Evolutionary conservation across 2,113 vertebrate species (phyloP).

Genomic region (Takifugu flavidus): DNA sequence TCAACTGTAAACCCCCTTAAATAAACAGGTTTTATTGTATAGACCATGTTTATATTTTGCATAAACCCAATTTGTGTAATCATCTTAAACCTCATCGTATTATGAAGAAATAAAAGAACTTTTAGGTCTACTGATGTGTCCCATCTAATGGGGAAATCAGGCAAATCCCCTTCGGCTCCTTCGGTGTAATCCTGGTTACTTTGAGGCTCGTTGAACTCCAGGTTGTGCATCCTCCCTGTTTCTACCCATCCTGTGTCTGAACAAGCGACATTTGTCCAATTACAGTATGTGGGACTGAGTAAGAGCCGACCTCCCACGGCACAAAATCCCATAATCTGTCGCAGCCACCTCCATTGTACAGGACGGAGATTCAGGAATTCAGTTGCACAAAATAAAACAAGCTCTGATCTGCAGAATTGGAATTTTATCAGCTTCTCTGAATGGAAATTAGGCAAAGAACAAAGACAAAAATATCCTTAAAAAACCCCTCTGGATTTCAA

Average conservation of each 20-base stretch:
- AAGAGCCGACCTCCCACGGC: background rate
- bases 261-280: background rate
- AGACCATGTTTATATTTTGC: too few relatives aligned
- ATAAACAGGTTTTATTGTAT: too few relatives aligned
- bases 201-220: constrained; percentile 3
- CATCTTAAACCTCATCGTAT: background rate
- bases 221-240: background rate
- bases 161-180: constrained; percentile 8
- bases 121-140: constrained; percentile 2
- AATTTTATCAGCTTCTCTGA: background rate
- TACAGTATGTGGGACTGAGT: background rate
- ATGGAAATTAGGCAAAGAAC: background rate
- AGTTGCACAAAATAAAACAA: background rate
- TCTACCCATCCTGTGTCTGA: background rate
- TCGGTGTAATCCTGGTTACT: background rate
- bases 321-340: background rate
- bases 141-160: background rate
- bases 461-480: background rate
- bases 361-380: background rate
- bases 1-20: too few relatives aligned
- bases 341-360: background rate
- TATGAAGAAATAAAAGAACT: background rate
- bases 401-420: background rate
- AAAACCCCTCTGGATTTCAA: too few relatives aligned
- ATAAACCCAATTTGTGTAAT: too few relatives aligned